Conservation (phyloP, 1,140 invertebrate species). For the Oryctes rhinoceros region DNA sequence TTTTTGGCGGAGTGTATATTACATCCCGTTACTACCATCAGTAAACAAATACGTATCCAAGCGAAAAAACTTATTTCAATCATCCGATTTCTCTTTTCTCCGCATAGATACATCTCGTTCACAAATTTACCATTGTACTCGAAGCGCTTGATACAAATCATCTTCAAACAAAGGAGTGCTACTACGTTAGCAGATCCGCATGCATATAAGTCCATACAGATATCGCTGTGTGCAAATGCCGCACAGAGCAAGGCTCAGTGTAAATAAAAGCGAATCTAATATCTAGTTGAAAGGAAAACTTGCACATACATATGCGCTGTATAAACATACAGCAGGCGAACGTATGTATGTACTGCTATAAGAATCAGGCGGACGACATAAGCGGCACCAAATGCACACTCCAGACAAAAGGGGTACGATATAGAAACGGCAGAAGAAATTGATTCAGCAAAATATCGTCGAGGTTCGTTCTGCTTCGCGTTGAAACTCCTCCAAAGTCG, state of each 20-base stretch:
- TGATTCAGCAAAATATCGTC: not conserved
- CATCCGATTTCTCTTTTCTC: too few species aligned
- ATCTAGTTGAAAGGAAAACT: conserved; percentile 8
- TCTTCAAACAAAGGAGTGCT: too few species aligned
- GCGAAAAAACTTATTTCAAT: too few species aligned
- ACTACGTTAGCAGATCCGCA: too few species aligned
- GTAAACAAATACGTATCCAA: too few species aligned
- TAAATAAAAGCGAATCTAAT: conserved; percentile 1
- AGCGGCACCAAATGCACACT: not conserved
- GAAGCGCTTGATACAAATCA: too few species aligned
- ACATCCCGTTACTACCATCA: too few species aligned
- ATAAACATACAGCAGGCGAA: not conserved
- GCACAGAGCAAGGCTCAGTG: not conserved
- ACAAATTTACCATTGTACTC: too few species aligned
- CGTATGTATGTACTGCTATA: not conserved
- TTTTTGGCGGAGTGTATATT: too few species aligned
- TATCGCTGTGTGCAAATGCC: not conserved
- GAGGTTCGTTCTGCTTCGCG: not conserved
- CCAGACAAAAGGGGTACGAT: not conserved
- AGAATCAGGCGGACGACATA: not conserved
- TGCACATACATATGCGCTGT: not conserved
- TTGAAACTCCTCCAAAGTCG: not conserved
- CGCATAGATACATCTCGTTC: too few species aligned
- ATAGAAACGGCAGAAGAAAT: not conserved
- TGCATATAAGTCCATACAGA: not conserved